phyloP scores from a whole-genome alignment of 2,888 invertebrate genomes.

The Lasiommata megera region DNA sequence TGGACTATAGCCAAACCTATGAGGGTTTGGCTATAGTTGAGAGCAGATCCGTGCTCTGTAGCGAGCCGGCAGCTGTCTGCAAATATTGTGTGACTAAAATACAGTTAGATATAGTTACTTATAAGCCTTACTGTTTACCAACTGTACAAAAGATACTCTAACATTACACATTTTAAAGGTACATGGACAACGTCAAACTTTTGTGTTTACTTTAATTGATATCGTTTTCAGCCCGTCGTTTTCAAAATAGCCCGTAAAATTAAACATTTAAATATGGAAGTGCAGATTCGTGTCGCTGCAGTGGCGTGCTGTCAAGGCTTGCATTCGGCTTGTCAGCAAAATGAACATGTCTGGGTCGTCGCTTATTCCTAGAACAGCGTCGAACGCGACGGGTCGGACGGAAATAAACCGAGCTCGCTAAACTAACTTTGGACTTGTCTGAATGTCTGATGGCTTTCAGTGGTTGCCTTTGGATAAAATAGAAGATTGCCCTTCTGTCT shows the following conservation, averaged over 20 bases:
- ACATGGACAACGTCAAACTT: too few species aligned
- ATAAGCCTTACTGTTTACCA: too few species aligned
- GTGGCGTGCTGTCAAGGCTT: conserved; percentile 63
- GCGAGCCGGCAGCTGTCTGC: too few species aligned
- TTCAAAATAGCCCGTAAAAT: conserved; percentile 41
- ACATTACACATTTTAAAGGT: too few species aligned
- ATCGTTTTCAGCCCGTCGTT: too few species aligned
- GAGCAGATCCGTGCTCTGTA: too few species aligned
- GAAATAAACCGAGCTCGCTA: conserved; percentile 75
- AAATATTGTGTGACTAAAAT: too few species aligned
- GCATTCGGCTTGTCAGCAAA: conserved; percentile 70
- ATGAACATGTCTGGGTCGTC: conserved; percentile 66
- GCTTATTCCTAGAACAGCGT: conserved; percentile 65
- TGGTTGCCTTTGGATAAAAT: conserved; percentile 22
- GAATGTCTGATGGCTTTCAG: conserved; percentile 62
- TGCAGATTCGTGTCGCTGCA: conserved; percentile 72
- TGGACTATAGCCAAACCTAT: too few species aligned
- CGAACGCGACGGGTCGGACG: conserved; percentile 75
- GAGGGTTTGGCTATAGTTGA: too few species aligned
- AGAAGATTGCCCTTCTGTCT: neutral
- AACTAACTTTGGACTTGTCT: conserved; percentile 73
- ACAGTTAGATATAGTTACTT: too few species aligned
- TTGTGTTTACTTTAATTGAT: too few species aligned
- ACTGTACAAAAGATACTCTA: too few species aligned
- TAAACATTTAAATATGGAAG: conserved; percentile 74